A percentile compares a stretch with the other conserved stretches of the same genome.
These are phyloP conservation scores for Idaea straminata DNA, from an alignment of 2,888 invertebrate genomes.

Conservation along the genomic window DNA sequence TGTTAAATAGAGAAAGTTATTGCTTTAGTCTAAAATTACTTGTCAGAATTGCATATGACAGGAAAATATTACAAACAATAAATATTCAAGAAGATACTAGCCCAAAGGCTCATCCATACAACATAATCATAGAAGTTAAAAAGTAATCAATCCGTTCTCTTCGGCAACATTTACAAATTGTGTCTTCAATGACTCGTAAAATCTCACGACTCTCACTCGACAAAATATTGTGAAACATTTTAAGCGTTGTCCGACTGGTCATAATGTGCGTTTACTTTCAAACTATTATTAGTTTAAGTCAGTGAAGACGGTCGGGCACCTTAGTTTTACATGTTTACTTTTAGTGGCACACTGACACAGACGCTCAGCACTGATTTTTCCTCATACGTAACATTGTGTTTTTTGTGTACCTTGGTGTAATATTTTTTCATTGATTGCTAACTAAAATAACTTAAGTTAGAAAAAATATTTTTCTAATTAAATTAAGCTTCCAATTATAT, in stretches of 20 bases:
- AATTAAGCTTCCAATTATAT: no score
- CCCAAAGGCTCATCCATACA: conserved; percentile 59
- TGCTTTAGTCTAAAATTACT: background rate
- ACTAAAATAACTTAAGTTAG: background rate
- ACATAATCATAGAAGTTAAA: conserved; percentile 75
- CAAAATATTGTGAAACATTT: conserved; percentile 64
- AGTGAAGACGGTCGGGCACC: conserved; percentile 19
- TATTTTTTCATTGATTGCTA: background rate
- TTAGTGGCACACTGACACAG: conserved; percentile 21
- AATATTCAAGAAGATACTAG: conserved; percentile 58
- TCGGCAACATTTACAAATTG: conserved; percentile 70
- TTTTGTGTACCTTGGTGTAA: background rate
- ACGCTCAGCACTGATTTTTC: conserved; percentile 13
- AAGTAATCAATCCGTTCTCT: conserved; percentile 78
- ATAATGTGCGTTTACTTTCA: conserved; percentile 48
- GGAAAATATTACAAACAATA: conserved; percentile 58
- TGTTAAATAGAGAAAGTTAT: background rate
- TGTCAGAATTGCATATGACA: conserved; percentile 43
- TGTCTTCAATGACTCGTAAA: conserved; percentile 74
- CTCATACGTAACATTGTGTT: background rate
- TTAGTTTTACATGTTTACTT: conserved; percentile 9
- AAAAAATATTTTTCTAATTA: no score
- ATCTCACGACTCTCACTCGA: conserved; percentile 61
- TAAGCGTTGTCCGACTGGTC: conserved; percentile 39
- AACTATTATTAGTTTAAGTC: conserved; percentile 27